Evolutionary conservation across 2,113 vertebrate species (phyloP).

Genomic region (Macquaria ambigua): DNA sequence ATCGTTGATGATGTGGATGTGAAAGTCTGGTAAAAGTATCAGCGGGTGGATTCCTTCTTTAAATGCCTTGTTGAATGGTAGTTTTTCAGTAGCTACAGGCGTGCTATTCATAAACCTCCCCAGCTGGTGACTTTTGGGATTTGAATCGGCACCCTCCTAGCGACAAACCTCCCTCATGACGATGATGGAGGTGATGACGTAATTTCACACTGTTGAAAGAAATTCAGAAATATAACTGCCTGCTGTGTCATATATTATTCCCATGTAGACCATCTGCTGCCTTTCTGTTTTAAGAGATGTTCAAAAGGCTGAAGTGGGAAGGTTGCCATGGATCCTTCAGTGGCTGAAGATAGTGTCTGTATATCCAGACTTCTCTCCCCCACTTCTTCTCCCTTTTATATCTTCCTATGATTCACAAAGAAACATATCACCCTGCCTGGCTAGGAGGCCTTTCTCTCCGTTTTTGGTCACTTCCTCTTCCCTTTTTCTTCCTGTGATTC

Average conservation of each 20-base stretch:
- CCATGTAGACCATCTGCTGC: conserved; percentile 43
- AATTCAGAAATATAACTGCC: conserved; percentile 23
- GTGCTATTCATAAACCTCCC: background rate
- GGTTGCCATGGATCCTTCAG: conserved; percentile 61
- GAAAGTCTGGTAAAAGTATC: background rate
- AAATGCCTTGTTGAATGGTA: too few relatives aligned
- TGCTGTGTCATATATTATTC: conserved; percentile 13
- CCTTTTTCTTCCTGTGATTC: background rate
- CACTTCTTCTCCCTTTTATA: background rate
- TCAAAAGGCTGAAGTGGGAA: conserved; percentile 42
- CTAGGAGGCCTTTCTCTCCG: accelerated
- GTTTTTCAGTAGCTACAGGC: background rate
- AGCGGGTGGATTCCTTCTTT: background rate
- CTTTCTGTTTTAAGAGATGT: conserved; percentile 25
- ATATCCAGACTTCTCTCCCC: conserved; percentile 27
- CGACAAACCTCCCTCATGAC: background rate
- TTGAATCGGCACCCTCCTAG: background rate
- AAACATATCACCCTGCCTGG: background rate
- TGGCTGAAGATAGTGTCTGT: conserved; percentile 43
- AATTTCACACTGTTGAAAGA: background rate
- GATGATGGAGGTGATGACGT: background rate
- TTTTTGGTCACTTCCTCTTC: conserved; percentile 18
- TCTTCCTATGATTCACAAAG: conserved; percentile 29
- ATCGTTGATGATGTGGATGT: background rate
- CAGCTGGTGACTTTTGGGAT: background rate